Base-by-base conservation (phyloP, 2,888 invertebrate genomes). In the Erebia epiphron region DNA sequence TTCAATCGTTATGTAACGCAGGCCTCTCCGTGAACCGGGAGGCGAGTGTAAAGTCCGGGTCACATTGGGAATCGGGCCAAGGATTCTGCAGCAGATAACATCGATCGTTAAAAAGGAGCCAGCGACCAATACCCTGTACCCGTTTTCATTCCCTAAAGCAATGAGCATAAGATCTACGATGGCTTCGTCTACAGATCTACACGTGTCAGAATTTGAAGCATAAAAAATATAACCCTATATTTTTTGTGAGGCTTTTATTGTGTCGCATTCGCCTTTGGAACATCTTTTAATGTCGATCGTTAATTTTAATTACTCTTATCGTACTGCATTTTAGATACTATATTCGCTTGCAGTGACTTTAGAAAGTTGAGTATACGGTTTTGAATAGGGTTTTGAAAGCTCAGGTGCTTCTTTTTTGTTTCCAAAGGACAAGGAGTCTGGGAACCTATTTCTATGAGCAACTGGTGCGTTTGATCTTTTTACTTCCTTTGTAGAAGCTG, bases 31-130 rank as follows among this genome's bases (percentile, higher is more conserved):
- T 70, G 66, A 72, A 69, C 71, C 73, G 73, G 70, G 78, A 79
- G 76, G 75, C 69, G 79, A 73, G 81, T 77, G 77, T 77, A 79
- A 80, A 80, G 83, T 79, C 82, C 85, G 82, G 88, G 86, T 84
- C 83, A 82, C 79, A 77, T 72, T 73, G 75, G 73, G 77, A 86
- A 82, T 77, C 78, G 77, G 87, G 87, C 86, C 87, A 88, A 87
- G 87, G 85, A 86, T 85, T 78, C 78, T 80, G 75, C 72, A 74
- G 76, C 80, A 72, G 70, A 72, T 77, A 69, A 67, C 73, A 76
- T 76, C 69, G 75, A 76, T 73, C 72, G 58, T 43, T 50, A 35
- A 67, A 54, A 65, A 68, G 73, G 66, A 70, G 58, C 57, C n/a
- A 67, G 66, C 26, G 56, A 13, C 41, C 1, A 46, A 18, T 18